Evolutionary conservation across 2,888 invertebrate genomes (phyloP).

Genomic region (Caenorhabditis sp.): DNA sequence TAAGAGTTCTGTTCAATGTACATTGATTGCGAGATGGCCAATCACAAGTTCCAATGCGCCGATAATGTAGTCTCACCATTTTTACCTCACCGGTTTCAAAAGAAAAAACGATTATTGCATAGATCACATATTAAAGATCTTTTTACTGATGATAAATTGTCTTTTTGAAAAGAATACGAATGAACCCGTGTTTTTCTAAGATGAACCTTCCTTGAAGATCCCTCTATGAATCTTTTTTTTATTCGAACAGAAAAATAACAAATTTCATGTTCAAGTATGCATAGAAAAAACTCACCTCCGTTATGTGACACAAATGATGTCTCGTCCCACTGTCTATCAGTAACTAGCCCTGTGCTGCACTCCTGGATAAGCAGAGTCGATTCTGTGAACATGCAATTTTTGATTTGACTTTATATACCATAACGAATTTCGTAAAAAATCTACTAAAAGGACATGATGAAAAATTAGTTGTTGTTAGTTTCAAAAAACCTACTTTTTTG

Average conservation of each 20-base stretch:
- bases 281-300: conserved; percentile 43
- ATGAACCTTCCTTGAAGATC: neutral
- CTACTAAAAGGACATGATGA: neutral
- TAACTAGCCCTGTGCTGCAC: conserved; percentile 35
- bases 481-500: conserved; percentile 57
- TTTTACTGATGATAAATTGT: too few species aligned
- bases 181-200: too few species aligned
- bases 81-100: conserved; percentile 21
- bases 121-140: too few species aligned
- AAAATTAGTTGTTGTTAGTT: conserved; percentile 36
- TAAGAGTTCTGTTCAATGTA: too few species aligned
- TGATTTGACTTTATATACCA: conserved; percentile 19
- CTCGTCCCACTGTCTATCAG: conserved; percentile 27
- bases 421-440: conserved; percentile 2
- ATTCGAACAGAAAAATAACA: neutral
- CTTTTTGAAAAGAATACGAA: too few species aligned
- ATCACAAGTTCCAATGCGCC: conserved; percentile 47
- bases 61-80: conserved; percentile 47
- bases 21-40: conserved; percentile 33
- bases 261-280: conserved; percentile 14
- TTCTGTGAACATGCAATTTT: conserved; percentile 29
- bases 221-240: too few species aligned
- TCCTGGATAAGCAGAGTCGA: conserved; percentile 32
- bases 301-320: conserved; percentile 40
- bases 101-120: conserved; percentile 26